Conservation (phyloP, 2,113 vertebrate species). For the Brachirus orientalis region DNA sequence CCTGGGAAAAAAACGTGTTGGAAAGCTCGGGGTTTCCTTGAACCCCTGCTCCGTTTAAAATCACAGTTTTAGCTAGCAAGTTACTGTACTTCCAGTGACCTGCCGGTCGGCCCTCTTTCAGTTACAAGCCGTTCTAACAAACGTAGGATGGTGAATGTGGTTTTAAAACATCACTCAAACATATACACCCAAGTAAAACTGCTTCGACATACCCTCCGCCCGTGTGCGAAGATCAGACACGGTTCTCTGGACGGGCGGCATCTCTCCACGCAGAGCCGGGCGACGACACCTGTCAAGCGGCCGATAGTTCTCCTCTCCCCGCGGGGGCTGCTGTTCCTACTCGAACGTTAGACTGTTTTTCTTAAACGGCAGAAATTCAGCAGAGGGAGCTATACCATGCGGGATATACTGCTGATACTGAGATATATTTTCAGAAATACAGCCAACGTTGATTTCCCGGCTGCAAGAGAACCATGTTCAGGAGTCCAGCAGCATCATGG, state of each 20-base stretch:
- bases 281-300: constrained; percentile 82
- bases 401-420: constrained; percentile 19
- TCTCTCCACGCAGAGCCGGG: constrained; percentile 69
- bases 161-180: not conserved
- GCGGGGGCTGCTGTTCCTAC: constrained; percentile 23
- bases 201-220: constrained; percentile 86
- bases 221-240: constrained; percentile 92
- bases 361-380: constrained; percentile 40
- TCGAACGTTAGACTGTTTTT: constrained; percentile 48
- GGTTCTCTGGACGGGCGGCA: constrained; percentile 91
- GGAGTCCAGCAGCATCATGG: constrained; percentile 31
- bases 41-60: constrained; percentile 8
- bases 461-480: constrained; percentile 29
- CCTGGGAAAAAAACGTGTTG: too few relatives aligned
- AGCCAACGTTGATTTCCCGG: constrained; percentile 24
- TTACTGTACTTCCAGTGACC: constrained; percentile 41
- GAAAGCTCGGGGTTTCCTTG: constrained; percentile 20
- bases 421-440: constrained; percentile 4
- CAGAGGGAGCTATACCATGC: constrained; percentile 48
- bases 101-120: constrained; percentile 28
- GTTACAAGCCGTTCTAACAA: constrained; percentile 3
- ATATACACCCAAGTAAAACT: not conserved
- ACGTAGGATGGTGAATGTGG: not conserved
- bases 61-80: constrained; percentile 54
- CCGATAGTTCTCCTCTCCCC: constrained; percentile 30